Base-by-base conservation (phyloP, 2,797 vertebrate genomes). In the Enteromius anoplus region DNA sequence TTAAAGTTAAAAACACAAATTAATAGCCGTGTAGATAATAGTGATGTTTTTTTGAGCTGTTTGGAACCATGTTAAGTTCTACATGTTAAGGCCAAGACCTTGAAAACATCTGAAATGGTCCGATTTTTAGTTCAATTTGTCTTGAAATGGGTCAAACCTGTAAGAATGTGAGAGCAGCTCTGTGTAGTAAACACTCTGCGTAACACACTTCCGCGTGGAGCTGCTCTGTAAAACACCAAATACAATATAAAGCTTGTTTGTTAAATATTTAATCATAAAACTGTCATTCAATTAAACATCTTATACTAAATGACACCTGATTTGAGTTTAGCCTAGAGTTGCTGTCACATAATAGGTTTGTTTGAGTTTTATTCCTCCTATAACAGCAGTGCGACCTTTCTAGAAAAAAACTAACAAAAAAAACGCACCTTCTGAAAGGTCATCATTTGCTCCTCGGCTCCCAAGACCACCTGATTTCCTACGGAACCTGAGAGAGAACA, bases 201-300 rank as follows among this genome's bases (percentile, higher is more conserved):
- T 92, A 96, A 90, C 96, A 96, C 81, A 92, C 94, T 77, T 96
- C 96, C 34, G 96, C 96, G n/a, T 96, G 96, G 85, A 96, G 92
- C 91, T 96, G 94, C 88, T 93, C 96, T 96, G 88, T 85, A 91
- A 8, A 60, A 51, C 86, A 60, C 83, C 0, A 80, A 10, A 90
- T 51, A 81, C 17, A 78, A 65, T 47, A 53, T 47, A 8, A 71
- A 64, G 83, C 51, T 60, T 32, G 83, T 8, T 47, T 23, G 75
- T 21, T 55, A 5, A 73, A 55, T 21, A 40, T 10, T 60, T 15
- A 0, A 62, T 76, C 40, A 53, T 68, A 73, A 42, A 80, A 34
- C 68, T 3, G 42, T 12, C 3, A 21, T 53, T 17, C 8, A 45
- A 12, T 58, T 2, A 62, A 21, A 3, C 29, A 32, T 17, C 17